Evolutionary conservation across 2,113 vertebrate genomes (phyloP), one percentile per base, ranked within the genome.

Genomic region (Channa argus): DNA sequence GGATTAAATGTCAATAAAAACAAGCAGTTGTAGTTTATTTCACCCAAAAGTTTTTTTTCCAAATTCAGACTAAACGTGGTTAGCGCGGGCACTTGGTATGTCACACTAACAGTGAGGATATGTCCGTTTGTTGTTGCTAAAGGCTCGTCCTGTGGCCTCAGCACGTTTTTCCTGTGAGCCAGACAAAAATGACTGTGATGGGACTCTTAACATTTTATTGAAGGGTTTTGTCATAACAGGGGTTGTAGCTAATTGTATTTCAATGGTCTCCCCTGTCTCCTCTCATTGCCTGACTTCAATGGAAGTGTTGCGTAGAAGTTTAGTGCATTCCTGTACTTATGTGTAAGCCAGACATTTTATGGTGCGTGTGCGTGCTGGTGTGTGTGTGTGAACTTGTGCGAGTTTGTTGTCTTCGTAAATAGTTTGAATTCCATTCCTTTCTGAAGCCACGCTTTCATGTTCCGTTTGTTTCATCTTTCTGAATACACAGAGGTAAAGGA

Each of bases 401-500:
- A 73, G 47, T 63, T 14, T 64, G 66, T 63, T 39, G 13, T 77
- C 71, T 51, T 86, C 88, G 79, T 75, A 87, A 86, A 93, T 91
- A 84, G 49, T 85, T 88, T 79, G 82, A 89, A 93, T 93, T 92
- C 89, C 89, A 61, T 73, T 69, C 69, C 43, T 71, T 71, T 74
- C 79, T 83, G 70, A 85, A 75, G 77, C 80, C 64, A 61, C 5
- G 44, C 85, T 89, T 90, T 89, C 65, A 90, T 81, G 86, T 82
- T 34, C 24, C 70, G 67, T 69, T 71, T 78, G 65, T 71, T 84
- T 70, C 43, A 46, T 74, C 65, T 65, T 64, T 80, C 24, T 58
- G 13, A 67, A 55, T 54, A 63, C 43, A 24, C 24, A 24, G 24
- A 24, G 24, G 24, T 24, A 24, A 24, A 24, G 24, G 24, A 24